Percentiles rank a stretch among this genome's conserved stretches.
phyloP scores from a whole-genome alignment of 2,797 vertebrate species.

The Sebastiscus tertius region DNA sequence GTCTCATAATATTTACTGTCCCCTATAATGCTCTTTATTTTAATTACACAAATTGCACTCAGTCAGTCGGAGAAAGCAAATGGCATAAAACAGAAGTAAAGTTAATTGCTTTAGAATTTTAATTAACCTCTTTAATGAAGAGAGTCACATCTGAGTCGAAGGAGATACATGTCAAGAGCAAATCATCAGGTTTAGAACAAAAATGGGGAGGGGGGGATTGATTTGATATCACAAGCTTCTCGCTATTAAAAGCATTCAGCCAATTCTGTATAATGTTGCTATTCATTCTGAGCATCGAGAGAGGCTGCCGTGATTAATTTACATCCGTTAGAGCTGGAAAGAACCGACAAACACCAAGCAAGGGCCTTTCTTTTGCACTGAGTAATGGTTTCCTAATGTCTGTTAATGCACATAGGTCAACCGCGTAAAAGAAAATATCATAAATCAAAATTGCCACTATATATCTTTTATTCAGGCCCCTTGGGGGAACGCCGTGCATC shows the following conservation, averaged over 20 bases:
- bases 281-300: conserved; percentile 36
- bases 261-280: conserved; percentile 5
- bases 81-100: conserved; percentile 55
- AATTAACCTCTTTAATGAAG: conserved; percentile 68
- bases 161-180: conserved; percentile 40
- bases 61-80: conserved; percentile 52
- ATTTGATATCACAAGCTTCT: conserved; percentile 31
- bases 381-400: conserved; percentile 54
- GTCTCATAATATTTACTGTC: conserved; percentile 33
- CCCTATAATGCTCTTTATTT: conserved; percentile 38
- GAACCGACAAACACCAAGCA: conserved; percentile 33
- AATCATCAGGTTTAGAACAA: conserved; percentile 39
- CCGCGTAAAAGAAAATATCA: conserved; percentile 61
- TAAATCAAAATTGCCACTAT: conserved; percentile 66
- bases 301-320: conserved; percentile 57
- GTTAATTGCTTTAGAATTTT: conserved; percentile 68
- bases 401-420: conserved; percentile 62
- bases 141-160: conserved; percentile 36
- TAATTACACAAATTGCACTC: conserved; percentile 63
- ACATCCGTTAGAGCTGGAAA: conserved; percentile 40
- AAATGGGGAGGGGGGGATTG: background rate
- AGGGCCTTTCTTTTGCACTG: conserved; percentile 29
- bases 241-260: conserved; percentile 42
- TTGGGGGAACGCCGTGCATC: conserved; percentile 61
- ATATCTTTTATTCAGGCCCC: conserved; percentile 49